A percentile compares a stretch with the other conserved stretches of the same genome.
These are phyloP conservation scores for Chrysolina haemoptera DNA, from an alignment of 2,888 invertebrate genomes.

Conservation along the genomic window DNA sequence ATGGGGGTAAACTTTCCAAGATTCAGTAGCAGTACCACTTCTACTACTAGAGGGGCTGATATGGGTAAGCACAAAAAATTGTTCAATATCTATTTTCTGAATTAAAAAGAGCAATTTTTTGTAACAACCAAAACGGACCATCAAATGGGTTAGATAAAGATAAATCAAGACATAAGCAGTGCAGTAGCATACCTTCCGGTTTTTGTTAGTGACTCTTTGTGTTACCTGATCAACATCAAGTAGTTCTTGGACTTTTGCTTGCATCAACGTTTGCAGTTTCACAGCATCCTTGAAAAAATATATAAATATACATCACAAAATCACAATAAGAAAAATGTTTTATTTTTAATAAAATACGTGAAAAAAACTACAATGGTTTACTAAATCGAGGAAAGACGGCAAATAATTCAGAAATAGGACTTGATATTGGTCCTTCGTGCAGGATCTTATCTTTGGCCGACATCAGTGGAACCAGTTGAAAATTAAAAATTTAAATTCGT, in stretches of 20 bases:
- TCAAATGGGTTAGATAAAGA: constrained; percentile 30
- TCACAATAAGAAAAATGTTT: neutral
- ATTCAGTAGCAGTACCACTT: no score
- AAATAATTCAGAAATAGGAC: no score
- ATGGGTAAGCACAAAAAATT: no score
- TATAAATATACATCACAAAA: neutral
- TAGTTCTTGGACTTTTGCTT: constrained; percentile 80
- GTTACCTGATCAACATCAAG: constrained; percentile 77
- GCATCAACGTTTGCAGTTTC: constrained; percentile 81
- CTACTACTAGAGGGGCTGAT: no score
- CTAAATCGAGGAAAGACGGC: neutral
- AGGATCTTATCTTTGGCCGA: neutral
- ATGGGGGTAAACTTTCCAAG: no score
- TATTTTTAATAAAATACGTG: no score
- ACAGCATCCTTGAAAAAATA: constrained; percentile 75
- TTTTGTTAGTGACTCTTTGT: constrained; percentile 70
- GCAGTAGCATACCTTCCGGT: constrained; percentile 63
- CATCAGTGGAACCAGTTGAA: neutral
- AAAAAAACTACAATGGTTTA: no score
- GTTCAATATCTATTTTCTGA: no score
- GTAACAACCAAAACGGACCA: constrained; percentile 24
- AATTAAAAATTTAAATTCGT: no score
- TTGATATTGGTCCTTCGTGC: neutral
- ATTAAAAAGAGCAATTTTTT: neutral
- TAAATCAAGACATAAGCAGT: constrained; percentile 48